These are phyloP conservation scores for Clarias batrachus DNA, from an alignment of 2,113 vertebrate genomes.

Conservation along the genomic window DNA sequence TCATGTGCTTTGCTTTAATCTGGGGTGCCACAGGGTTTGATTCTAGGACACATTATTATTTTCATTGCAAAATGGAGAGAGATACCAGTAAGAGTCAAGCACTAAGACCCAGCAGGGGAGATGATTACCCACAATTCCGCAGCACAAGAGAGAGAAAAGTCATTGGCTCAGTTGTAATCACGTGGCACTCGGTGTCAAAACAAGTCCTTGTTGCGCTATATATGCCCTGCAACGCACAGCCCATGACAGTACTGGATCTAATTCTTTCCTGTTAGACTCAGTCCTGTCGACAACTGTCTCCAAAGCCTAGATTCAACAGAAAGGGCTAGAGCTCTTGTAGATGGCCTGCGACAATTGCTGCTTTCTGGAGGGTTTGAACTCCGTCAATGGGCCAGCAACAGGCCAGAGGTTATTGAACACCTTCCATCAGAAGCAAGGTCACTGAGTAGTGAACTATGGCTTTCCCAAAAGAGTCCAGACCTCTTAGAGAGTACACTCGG, in stretches of 20 bases:
- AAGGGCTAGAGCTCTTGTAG: background rate
- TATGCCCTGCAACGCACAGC: too few species aligned
- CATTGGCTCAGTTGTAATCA: too few species aligned
- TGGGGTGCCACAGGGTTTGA: too few species aligned
- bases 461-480: background rate
- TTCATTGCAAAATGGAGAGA: too few species aligned
- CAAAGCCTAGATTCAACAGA: background rate
- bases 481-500: background rate
- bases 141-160: too few species aligned
- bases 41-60: too few species aligned
- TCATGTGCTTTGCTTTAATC: too few species aligned
- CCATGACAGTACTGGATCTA: background rate
- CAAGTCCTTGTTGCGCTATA: too few species aligned
- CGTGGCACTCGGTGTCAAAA: too few species aligned
- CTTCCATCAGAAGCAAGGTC: background rate
- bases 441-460: conserved; percentile 12
- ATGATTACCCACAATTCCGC: too few species aligned
- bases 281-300: background rate
- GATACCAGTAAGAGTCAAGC: too few species aligned
- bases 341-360: background rate
- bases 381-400: conserved; percentile 25
- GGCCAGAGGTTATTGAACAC: background rate
- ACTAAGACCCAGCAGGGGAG: too few species aligned
- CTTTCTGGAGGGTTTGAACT: conserved; percentile 4
- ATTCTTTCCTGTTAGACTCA: background rate